Base-by-base conservation (phyloP, 2,797 vertebrate species). In the Pteropus rufus region DNA sequence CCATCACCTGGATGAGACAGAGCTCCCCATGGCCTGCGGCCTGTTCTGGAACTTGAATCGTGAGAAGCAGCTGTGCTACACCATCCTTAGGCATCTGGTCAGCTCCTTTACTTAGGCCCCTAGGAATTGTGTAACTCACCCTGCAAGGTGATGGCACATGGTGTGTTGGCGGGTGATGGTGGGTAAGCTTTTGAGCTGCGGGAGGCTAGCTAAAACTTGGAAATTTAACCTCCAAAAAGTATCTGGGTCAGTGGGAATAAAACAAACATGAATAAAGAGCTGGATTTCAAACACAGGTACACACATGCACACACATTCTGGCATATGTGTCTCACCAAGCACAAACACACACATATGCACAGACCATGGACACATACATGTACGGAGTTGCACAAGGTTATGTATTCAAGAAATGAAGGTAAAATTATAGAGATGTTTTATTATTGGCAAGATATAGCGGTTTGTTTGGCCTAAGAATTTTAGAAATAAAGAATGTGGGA, bases 11-110 rank as follows among this genome's bases (percentile, higher is more conserved):
- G 58, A 24, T n/a, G 58, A 39, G n/a, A 44, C 23, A 7, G 60
- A 6, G 6, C 29, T 54, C 80, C 58, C 89, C 5, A 1, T 0
- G 0, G 56, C 1, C 14, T 26, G 9, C 0, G 6, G 44, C 24
- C 58, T 95, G 80, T 39, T n/a, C 8, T n/a, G 41, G 69, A 77
- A 44, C 21, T 19, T 3, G 36, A 64, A 21, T 80, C 29, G 1
- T 0, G 16, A 58, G 58, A 14, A 73, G 44, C 69, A 79, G 49
- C 65, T 77, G 19, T 64, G 34, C 3, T 8, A 23, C 1, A 21
- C 26, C 14, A 26, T 76, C 41, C 36, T n/a, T 2, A 1, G 52
- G 72, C 36, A n/a, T 8, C 21, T 0, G 0, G 16, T 69, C 58
- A 52, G 58, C 31, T 56, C 8, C 29, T 73, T 92, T 58, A 5